These are phyloP conservation scores for Diuraphis noxia DNA, from an alignment of 1,140 invertebrate genomes.

Conservation along the genomic window DNA sequence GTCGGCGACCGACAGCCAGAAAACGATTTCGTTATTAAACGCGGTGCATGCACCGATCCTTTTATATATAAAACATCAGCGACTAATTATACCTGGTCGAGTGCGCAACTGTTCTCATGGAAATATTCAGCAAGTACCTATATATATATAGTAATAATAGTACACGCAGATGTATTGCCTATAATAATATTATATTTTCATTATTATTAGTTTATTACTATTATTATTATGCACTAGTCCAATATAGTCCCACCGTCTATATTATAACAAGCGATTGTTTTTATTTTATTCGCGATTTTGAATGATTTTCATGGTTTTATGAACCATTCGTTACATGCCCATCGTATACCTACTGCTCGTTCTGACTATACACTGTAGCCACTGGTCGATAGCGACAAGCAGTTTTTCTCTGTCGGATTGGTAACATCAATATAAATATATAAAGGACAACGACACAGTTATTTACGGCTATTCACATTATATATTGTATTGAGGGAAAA, in stretches of 20 bases:
- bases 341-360: too few relatives aligned
- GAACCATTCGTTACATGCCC: neutral
- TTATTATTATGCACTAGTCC: neutral
- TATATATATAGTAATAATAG: neutral
- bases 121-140: neutral
- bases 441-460: neutral
- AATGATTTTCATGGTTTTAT: neutral
- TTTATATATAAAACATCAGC: slow-evolving; percentile 1
- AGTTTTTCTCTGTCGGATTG: neutral
- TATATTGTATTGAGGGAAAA: neutral
- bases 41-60: neutral
- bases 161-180: neutral
- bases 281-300: neutral
- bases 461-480: neutral
- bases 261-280: neutral
- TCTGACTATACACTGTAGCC: neutral
- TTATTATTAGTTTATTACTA: neutral
- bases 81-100: neutral
- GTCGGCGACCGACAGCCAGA: neutral
- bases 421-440: neutral
- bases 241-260: neutral
- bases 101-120: neutral
- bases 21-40: slow-evolving; percentile 35
- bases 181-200: neutral
- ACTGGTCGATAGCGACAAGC: neutral